phyloP scores from a whole-genome alignment of 2,888 invertebrate species.

The Idaea biselata region DNA sequence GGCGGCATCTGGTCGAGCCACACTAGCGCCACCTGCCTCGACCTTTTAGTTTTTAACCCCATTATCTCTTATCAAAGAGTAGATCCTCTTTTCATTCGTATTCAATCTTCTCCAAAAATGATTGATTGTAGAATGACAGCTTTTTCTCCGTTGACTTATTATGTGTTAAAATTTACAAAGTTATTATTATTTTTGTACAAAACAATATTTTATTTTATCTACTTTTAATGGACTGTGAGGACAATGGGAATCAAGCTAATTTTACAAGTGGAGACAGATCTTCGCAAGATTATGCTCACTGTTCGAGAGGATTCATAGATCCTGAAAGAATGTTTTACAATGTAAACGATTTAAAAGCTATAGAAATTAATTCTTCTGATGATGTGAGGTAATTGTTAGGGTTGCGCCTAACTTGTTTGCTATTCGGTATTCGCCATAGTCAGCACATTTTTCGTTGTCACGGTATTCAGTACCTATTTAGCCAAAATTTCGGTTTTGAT shows the following conservation, averaged over 20 bases:
- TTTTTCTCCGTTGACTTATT: not conserved
- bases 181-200: not conserved
- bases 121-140: not conserved
- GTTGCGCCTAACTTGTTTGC: too few species aligned
- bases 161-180: not conserved
- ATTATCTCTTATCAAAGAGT: too few species aligned
- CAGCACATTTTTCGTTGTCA: too few species aligned
- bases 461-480: too few species aligned
- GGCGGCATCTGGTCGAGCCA: too few species aligned
- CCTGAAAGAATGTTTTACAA: conserved; percentile 14
- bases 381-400: conserved; percentile 43
- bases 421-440: too few species aligned
- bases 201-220: not conserved
- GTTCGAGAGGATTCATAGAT: conserved; percentile 1
- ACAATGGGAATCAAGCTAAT: not conserved
- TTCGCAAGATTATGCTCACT: not conserved
- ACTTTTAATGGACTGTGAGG: not conserved
- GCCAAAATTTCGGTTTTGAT: too few species aligned
- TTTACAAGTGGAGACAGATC: not conserved
- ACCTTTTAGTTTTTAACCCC: too few species aligned
- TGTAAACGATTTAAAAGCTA: conserved; percentile 35
- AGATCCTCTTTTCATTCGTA: not conserved
- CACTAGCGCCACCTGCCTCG: too few species aligned
- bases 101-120: not conserved
- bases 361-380: conserved; percentile 56